Evolutionary conservation across 2,888 invertebrate genomes (phyloP).

Genomic region (Creontiades dilutus): DNA sequence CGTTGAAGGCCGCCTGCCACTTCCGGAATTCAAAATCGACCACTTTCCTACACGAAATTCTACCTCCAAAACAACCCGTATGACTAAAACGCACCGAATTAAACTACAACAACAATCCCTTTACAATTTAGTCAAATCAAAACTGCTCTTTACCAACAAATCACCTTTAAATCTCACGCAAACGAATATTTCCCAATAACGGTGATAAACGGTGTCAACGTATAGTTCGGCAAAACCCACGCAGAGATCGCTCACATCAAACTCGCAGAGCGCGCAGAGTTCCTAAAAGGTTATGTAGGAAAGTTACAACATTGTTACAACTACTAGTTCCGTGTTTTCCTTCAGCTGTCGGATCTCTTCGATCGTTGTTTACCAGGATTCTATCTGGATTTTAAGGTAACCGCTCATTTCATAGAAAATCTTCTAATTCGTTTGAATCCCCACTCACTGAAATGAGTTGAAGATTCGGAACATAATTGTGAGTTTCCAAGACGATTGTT

Average conservation of each 20-base stretch:
- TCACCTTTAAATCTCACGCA: too few relatives aligned
- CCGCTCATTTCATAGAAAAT: too few relatives aligned
- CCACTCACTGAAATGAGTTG: too few relatives aligned
- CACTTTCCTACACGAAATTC: not conserved
- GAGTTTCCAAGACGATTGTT: too few relatives aligned
- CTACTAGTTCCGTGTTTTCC: conserved; percentile 5
- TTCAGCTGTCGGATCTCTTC: not conserved
- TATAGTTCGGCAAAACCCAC: not conserved
- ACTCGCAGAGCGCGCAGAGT: conserved; percentile 53
- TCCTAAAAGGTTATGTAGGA: conserved; percentile 54
- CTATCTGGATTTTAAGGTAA: not conserved
- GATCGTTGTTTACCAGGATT: not conserved
- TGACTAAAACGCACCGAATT: not conserved
- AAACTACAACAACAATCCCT: not conserved
- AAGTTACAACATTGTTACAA: conserved; percentile 36
- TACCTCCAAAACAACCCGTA: not conserved
- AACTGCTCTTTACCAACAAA: too few relatives aligned
- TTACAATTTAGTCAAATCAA: too few relatives aligned
- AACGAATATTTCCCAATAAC: not conserved
- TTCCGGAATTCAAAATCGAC: conserved; percentile 18
- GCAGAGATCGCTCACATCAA: conserved; percentile 47
- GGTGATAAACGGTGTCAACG: not conserved
- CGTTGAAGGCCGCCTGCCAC: conserved; percentile 16
- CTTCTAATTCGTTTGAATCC: too few relatives aligned
- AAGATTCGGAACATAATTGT: too few relatives aligned